Conservation (phyloP, 2,797 vertebrate species). For the Florisuga fusca region DNA sequence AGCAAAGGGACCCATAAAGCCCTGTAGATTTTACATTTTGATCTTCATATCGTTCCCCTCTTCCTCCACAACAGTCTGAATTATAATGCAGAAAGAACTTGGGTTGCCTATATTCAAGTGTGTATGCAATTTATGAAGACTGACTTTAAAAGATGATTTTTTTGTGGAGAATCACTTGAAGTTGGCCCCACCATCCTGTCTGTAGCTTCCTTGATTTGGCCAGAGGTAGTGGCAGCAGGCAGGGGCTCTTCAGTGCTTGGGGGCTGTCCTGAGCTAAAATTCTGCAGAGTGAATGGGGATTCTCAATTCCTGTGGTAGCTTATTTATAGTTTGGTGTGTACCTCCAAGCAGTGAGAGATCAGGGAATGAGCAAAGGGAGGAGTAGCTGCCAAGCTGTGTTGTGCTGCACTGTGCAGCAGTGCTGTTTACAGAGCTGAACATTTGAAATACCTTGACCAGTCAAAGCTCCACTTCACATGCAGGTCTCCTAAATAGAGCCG, state of each 20-base stretch:
- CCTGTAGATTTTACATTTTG: not conserved
- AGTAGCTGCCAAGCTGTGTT: not conserved
- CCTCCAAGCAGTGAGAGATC: not conserved
- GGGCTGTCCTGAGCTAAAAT: not conserved
- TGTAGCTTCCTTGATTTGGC: not conserved
- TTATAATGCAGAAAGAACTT: not conserved
- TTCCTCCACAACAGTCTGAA: not conserved
- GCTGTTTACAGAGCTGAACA: conserved; percentile 32
- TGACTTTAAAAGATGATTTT: not conserved
- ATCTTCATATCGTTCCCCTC: not conserved
- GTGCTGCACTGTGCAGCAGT: not conserved
- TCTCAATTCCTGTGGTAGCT: not conserved
- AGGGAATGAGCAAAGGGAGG: not conserved
- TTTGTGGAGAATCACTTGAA: not conserved
- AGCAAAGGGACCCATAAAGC: not conserved
- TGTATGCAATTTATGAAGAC: not conserved
- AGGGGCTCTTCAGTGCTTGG: not conserved
- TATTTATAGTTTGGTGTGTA: not conserved
- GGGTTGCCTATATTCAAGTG: not conserved
- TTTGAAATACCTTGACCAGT: conserved; percentile 16
- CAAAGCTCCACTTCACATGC: conserved; percentile 11
- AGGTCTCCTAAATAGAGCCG: not conserved
- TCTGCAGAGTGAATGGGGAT: not conserved
- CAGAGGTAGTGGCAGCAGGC: not conserved
- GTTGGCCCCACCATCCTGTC: not conserved